Conservation (phyloP, 2,797 vertebrate genomes). For the Percopsis omiscomaycus region DNA sequence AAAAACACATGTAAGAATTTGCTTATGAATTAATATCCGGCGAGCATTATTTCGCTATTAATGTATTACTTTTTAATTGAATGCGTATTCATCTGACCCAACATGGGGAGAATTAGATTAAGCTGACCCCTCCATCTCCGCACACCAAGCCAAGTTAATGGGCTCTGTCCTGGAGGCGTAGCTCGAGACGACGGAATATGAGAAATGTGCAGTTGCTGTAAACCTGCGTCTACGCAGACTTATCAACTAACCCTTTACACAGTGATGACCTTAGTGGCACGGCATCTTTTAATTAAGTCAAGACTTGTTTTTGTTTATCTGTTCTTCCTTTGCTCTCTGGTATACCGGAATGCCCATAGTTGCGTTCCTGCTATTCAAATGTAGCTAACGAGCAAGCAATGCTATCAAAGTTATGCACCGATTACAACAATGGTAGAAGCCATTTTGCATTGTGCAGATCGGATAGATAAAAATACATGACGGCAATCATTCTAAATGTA, state of each 20-base stretch:
- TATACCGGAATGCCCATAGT: neutral
- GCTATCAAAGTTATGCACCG: too few species aligned
- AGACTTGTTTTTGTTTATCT: neutral
- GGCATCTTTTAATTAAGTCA: conserved; percentile 37
- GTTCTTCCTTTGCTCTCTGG: neutral
- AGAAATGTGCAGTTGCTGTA: neutral
- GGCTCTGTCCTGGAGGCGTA: conserved; percentile 37
- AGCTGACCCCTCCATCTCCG: conserved; percentile 34
- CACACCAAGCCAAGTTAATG: conserved; percentile 32
- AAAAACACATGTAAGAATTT: conserved; percentile 22
- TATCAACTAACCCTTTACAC: conserved; percentile 30
- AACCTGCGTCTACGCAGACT: conserved; percentile 26
- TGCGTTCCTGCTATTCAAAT: too few species aligned
- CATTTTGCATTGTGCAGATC: too few species aligned
- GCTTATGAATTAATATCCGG: conserved; percentile 13
- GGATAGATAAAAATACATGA: too few species aligned
- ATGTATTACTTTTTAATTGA: conserved; percentile 24
- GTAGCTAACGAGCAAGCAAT: too few species aligned
- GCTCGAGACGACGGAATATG: conserved; percentile 11
- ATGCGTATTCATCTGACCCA: conserved; percentile 31
- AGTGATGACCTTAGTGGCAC: conserved; percentile 22
- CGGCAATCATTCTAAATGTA: too few species aligned
- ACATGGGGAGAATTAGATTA: conserved; percentile 17
- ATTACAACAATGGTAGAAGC: too few species aligned
- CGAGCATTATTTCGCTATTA: neutral